A percentile compares a stretch with the other conserved stretches of the same genome.
Conservation (phyloP, 2,888 invertebrate species). For the Corbicula japonica region DNA sequence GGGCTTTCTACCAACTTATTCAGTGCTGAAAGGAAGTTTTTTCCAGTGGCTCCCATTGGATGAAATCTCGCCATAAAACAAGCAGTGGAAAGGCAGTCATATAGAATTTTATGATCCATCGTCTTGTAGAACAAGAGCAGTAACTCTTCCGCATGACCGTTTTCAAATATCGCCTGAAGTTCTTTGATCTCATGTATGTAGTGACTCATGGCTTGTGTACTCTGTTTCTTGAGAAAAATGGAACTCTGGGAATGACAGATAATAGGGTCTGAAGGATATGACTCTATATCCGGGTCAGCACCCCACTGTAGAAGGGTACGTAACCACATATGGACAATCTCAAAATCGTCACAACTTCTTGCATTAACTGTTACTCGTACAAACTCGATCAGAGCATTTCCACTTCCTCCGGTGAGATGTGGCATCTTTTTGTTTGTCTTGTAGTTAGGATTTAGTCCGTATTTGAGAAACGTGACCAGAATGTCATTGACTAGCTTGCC, state of each 20-base stretch:
- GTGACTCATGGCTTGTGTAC: conserved; percentile 88
- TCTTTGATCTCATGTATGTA: conserved; percentile 90
- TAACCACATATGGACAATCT: conserved; percentile 91
- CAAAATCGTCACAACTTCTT: conserved; percentile 90
- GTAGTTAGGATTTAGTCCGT: conserved; percentile 90
- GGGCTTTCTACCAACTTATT: conserved; percentile 90
- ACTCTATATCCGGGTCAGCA: conserved; percentile 91
- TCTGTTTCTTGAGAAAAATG: conserved; percentile 88
- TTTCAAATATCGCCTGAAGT: conserved; percentile 88
- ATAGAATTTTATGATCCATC: conserved; percentile 91
- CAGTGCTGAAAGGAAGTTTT: conserved; percentile 87
- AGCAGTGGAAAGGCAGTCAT: conserved; percentile 90
- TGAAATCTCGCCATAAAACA: conserved; percentile 88
- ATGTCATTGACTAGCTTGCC: conserved; percentile 90
- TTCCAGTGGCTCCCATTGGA: conserved; percentile 87
- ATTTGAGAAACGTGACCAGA: conserved; percentile 89
- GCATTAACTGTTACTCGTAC: conserved; percentile 90
- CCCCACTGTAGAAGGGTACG: conserved; percentile 91
- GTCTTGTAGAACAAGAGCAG: conserved; percentile 88
- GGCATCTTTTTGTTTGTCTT: conserved; percentile 88
- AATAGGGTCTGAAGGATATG: conserved; percentile 87
- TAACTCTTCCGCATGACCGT: conserved; percentile 90
- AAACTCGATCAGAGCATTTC: conserved; percentile 90
- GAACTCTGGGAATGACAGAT: conserved; percentile 88
- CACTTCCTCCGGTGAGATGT: conserved; percentile 79